A percentile compares a stretch with the other conserved stretches of the same genome.
phyloP scores from a whole-genome alignment of 2,113 vertebrate species.

The Campylomormyrus numenius region DNA sequence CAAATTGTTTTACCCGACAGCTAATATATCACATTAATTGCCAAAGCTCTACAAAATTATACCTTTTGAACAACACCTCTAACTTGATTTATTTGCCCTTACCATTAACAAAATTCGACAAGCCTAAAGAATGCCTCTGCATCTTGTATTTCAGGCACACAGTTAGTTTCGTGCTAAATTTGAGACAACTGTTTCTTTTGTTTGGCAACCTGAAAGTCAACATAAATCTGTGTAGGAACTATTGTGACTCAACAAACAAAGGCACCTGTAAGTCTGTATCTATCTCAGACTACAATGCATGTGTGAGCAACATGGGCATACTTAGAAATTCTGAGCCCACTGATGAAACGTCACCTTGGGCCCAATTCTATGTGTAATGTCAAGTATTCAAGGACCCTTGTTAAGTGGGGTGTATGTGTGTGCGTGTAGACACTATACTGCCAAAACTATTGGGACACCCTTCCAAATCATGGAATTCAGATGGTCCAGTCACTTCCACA shows the following conservation, averaged over 20 bases:
- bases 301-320: neutral
- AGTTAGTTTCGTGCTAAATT: neutral
- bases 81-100: slow-evolving; percentile 7
- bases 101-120: neutral
- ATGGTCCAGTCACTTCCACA: too few species aligned
- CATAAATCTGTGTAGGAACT: neutral
- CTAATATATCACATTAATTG: slow-evolving; percentile 17
- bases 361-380: neutral
- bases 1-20: slow-evolving; percentile 14
- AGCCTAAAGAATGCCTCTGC: neutral
- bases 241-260: neutral
- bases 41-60: slow-evolving; percentile 5
- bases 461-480: too few species aligned
- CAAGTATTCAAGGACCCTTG: neutral
- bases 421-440: too few species aligned
- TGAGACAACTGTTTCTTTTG: neutral
- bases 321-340: neutral
- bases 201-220: neutral
- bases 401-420: neutral
- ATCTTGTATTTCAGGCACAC: too few species aligned
- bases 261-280: neutral
- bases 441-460: too few species aligned
- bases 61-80: slow-evolving; percentile 3
- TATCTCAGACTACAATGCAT: neutral
- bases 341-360: neutral